Evolutionary conservation across 1,140 invertebrate genomes (phyloP).

Genomic region (Pseudomyrmex sp.): DNA sequence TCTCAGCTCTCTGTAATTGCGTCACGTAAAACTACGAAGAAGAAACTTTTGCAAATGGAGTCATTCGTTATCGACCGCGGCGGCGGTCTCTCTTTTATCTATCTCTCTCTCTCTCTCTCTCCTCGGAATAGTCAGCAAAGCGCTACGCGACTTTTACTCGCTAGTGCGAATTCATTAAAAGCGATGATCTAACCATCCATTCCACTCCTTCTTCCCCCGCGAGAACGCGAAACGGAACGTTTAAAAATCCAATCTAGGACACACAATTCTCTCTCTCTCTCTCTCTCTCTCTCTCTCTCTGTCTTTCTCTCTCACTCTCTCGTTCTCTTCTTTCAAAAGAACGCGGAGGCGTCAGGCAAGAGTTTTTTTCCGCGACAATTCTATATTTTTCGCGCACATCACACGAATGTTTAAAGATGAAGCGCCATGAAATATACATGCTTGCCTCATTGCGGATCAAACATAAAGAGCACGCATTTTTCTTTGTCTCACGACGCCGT

Average conservation of each 20-base stretch:
- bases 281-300: not conserved
- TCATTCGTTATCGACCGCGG: constrained; percentile 56
- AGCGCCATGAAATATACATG: constrained; percentile 54
- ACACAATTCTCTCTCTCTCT: not conserved
- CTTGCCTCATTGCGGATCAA: constrained; percentile 8
- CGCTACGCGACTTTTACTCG: constrained; percentile 54
- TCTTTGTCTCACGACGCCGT: not conserved
- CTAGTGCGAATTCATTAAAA: constrained; percentile 56
- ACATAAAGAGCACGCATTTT: not conserved
- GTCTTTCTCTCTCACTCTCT: not conserved
- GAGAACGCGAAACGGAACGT: constrained; percentile 25
- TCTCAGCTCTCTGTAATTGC: constrained; percentile 56
- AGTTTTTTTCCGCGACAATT: not conserved
- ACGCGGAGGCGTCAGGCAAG: too few species aligned
- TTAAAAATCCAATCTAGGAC: constrained; percentile 57
- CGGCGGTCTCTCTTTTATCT: not conserved
- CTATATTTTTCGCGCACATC: not conserved
- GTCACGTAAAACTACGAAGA: constrained; percentile 57
- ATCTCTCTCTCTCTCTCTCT: too few species aligned
- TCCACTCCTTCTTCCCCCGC: not conserved
- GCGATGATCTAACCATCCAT: constrained; percentile 55
- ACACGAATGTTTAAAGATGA: constrained; percentile 50
- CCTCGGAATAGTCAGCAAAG: constrained; percentile 22
- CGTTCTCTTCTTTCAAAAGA: too few species aligned
- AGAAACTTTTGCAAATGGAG: constrained; percentile 60